Conservation (phyloP, 2,888 invertebrate genomes). For the Leucania comma region DNA sequence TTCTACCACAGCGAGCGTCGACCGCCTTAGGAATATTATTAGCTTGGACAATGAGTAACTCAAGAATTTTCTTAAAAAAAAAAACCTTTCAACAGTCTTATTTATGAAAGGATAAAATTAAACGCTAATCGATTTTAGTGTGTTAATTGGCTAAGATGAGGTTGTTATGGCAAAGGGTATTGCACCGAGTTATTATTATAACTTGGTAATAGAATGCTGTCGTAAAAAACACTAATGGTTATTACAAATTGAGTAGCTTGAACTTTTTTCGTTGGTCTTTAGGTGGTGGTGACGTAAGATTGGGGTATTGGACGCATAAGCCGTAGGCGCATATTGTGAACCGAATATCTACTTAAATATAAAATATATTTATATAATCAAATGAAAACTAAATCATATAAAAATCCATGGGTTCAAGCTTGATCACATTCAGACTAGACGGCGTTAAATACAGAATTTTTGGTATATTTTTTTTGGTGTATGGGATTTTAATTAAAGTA, state of each 20-base stretch:
- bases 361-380: not conserved
- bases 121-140: slow-evolving; percentile 58
- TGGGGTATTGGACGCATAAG: not conserved
- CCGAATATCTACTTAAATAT: not conserved
- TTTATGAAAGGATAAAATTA: slow-evolving; percentile 56
- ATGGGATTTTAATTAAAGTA: too few species aligned
- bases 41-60: slow-evolving; percentile 68
- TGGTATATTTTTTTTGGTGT: too few species aligned
- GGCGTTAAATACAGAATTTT: too few species aligned
- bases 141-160: slow-evolving; percentile 44
- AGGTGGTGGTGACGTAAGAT: slow-evolving; percentile 25
- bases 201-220: slow-evolving; percentile 22
- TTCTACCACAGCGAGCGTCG: slow-evolving; percentile 74
- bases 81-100: slow-evolving; percentile 56
- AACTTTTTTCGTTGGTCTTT: slow-evolving; percentile 25
- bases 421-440: too few species aligned
- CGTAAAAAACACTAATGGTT: slow-evolving; percentile 37
- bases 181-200: slow-evolving; percentile 20
- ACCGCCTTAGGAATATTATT: slow-evolving; percentile 75
- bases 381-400: not conserved
- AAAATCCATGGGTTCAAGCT: not conserved
- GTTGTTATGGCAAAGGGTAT: slow-evolving; percentile 35
- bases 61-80: slow-evolving; percentile 65
- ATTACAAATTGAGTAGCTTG: slow-evolving; percentile 41
- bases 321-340: not conserved